A percentile compares a stretch with the other conserved stretches of the same genome.
Evolutionary conservation across 35 echinoderm and acorn worm genomes (phyloP).

Genomic region (Heliocidaris erythrogramma): DNA sequence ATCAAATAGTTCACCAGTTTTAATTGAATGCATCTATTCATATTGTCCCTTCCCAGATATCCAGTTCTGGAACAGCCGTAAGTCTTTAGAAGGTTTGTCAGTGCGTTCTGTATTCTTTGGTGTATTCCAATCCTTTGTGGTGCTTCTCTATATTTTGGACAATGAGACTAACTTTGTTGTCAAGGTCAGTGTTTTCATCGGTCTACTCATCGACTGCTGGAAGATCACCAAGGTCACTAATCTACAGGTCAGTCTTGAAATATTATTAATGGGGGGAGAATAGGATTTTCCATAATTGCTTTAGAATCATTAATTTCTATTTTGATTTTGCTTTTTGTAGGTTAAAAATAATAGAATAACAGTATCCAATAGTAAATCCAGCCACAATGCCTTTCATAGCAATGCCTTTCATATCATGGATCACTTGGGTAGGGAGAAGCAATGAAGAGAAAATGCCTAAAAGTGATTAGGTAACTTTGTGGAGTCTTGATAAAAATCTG

Average conservation of each 20-base stretch:
- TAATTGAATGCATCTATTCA: too few relatives aligned
- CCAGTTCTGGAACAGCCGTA: slow-evolving; percentile 99
- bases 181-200: slow-evolving; percentile 90
- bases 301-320: too few relatives aligned
- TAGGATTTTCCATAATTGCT: too few relatives aligned
- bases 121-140: slow-evolving; percentile 96
- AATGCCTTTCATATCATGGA: too few relatives aligned
- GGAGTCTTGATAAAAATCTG: too few relatives aligned
- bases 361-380: too few relatives aligned
- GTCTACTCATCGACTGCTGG: slow-evolving; percentile 93
- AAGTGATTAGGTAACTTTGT: too few relatives aligned
- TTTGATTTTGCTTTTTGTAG: too few relatives aligned
- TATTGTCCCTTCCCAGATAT: slow-evolving; percentile 67
- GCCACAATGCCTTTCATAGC: too few relatives aligned
- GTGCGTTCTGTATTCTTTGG: slow-evolving; percentile 99
- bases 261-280: too few relatives aligned
- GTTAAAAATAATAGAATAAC: too few relatives aligned
- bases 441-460: background rate
- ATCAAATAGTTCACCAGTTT: background rate
- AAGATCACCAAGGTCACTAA: slow-evolving; percentile 98
- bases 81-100: slow-evolving; percentile 93
- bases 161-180: slow-evolving; percentile 99
- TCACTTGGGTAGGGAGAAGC: background rate
- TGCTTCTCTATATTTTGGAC: slow-evolving; percentile 93
- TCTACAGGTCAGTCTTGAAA: slow-evolving; percentile 66